Evolutionary conservation across 2,113 vertebrate genomes (phyloP).

Genomic region (Fregetta grallaria): DNA sequence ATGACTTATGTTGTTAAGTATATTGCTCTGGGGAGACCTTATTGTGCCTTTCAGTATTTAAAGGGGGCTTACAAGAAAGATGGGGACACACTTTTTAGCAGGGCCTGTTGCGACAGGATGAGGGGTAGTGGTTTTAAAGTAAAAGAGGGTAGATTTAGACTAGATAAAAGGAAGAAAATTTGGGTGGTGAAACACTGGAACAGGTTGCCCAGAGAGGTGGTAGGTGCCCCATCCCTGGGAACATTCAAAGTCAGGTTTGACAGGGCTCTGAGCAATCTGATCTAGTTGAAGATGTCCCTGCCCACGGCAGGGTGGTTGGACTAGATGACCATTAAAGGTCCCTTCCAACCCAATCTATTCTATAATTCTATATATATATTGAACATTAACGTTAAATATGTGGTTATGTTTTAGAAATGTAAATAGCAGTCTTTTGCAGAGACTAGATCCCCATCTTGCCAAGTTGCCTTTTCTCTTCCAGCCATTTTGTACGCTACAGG

Average conservation of each 20-base stretch:
- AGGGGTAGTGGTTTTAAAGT: too few species aligned
- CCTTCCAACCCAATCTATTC: not conserved
- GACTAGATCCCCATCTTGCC: not conserved
- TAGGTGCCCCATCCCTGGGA: not conserved
- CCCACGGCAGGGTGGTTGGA: not conserved
- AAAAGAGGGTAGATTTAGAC: not conserved
- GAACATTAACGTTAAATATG: not conserved
- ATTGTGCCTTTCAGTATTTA: not conserved
- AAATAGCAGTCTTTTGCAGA: not conserved
- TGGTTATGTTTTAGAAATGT: not conserved
- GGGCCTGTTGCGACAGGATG: not conserved
- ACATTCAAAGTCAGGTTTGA: not conserved
- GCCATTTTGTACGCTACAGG: not conserved
- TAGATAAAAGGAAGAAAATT: not conserved
- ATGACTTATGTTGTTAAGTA: not conserved
- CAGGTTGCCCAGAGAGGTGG: not conserved
- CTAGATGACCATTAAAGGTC: not conserved
- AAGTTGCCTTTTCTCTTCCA: not conserved
- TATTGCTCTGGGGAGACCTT: not conserved
- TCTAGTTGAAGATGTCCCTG: not conserved
- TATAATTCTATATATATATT: not conserved
- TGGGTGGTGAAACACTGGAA: not conserved
- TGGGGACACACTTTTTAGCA: not conserved
- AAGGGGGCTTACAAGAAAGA: not conserved
- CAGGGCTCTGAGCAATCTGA: not conserved